Evolutionary conservation across 2,797 vertebrate genomes (phyloP), one percentile per base, ranked within the genome.

Genomic region (Ispidina lecontei): DNA sequence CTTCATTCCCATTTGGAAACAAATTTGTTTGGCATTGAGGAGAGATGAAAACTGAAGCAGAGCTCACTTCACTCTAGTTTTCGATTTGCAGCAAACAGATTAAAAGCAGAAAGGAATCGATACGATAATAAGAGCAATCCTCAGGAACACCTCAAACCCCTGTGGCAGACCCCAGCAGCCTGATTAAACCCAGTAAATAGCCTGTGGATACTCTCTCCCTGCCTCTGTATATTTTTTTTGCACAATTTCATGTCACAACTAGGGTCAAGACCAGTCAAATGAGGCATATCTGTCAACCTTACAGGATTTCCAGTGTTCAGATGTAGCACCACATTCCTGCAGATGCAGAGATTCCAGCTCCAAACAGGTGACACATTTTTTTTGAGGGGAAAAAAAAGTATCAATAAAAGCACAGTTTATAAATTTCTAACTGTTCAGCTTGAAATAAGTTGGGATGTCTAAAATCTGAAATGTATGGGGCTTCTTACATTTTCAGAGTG

Each of bases 41-140:
- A 72, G 85, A 91, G 62, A 37, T 55, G 68, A 87, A 87, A 82
- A 68, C 39, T 26, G 54, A 73, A 71, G 52, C 5, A 2, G 43
- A 82, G 23, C 22, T 76, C 73, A 70, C 44, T 56, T 78, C 25
- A 51, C 58, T 39, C 17, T 35, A 62, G 72, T 41, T 90, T 88
- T 75, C 1, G 10, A 87, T 89, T 87, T 82, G 31, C 14, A 71
- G 31, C 62, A 74, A 87, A 68, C 16, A 74, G 56, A 94, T 79
- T 87, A 74, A 74, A 94, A 94, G 28, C 25, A 77, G 84, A 93
- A 83, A 90, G 54, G 63, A 90, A 91, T 89, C 26, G 0, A 93
- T 91, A 60, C 0, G 0, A 68, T 71, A 84, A 87, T 52, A 82
- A 71, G n/a, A 76, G 25, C 69, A 83, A 68, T 52, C 63, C 86